Evolutionary conservation across 2,113 vertebrate species (phyloP).

Genomic region (Hyperopisus bebe): DNA sequence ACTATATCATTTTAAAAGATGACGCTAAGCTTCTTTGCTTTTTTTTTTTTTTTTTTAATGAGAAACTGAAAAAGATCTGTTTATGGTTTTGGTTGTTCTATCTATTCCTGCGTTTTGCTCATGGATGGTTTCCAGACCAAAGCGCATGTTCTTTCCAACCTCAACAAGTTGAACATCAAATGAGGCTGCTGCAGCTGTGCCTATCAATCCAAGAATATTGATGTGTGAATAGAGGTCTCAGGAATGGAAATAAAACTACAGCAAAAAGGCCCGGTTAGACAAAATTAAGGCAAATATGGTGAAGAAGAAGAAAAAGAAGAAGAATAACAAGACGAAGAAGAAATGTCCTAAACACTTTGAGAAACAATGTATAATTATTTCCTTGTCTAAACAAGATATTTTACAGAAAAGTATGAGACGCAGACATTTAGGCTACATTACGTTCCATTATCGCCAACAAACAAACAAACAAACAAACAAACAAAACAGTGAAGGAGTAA

Average conservation of each 20-base stretch:
- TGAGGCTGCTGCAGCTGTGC: constrained; percentile 5
- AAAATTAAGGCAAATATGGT: neutral
- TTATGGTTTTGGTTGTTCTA: constrained; percentile 7
- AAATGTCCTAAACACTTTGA: neutral
- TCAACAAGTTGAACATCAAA: constrained; percentile 3
- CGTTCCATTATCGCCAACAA: neutral
- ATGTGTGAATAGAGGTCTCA: neutral
- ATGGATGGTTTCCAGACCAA: constrained; percentile 13
- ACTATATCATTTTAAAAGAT: neutral
- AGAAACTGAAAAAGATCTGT: constrained; percentile 13
- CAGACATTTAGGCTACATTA: neutral
- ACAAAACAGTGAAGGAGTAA: neutral
- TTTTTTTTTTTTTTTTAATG: neutral
- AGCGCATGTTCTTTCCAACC: constrained; percentile 9
- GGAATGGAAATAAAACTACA: neutral
- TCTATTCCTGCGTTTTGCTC: neutral
- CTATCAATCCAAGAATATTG: constrained; percentile 10
- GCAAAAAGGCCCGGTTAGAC: neutral
- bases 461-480: no score
- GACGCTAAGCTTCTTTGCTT: neutral
- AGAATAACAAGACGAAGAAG: neutral
- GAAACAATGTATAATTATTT: neutral
- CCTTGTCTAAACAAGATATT: neutral
- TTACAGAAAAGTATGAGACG: neutral
- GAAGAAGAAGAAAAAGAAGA: neutral